Evolutionary conservation across 2,888 invertebrate genomes (phyloP), one percentile per base, ranked within the genome.

Genomic region (Serrognathus titanus): DNA sequence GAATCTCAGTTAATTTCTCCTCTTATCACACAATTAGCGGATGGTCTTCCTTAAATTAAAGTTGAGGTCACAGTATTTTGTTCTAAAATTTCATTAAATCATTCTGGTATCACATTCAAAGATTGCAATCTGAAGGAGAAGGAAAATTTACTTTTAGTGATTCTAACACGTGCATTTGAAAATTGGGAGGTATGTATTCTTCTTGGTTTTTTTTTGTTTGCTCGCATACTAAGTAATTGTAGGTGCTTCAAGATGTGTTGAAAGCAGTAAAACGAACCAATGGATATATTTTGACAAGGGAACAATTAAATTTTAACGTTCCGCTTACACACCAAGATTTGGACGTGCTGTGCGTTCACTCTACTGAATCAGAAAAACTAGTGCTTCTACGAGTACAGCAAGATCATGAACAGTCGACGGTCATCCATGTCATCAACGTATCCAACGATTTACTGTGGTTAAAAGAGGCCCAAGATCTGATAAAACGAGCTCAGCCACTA

Each of bases 1-100:
- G 50, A 52, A 2, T 31, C 48, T 11, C 13, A 43, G 16, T 78
- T 53, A 80, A 84, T 1, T 63, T 87, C 0, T 77, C 81, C 82
- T 2, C 63, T 78, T 9, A 79, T 92, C 5, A 74, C 78, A 7
- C 81, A 85, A 1, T 76, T 84, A 0, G 77, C 91, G 0, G 84
- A 82, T 48, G 87, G 91, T 66, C 72, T 88, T 39, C 90, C 90
- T 0, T 71, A 89, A 10, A 81, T 89, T 3, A 86, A 88, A 64
- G 84, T 88, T 0, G 86, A 89, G 48, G 77, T 87, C 0, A 76
- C 81, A 50, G 73, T 90, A 0, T 70, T 87, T 59, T 77, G 79
- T 16, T 77, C 79, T 16, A 81, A 83, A 48, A 80, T 81, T 1
- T 79, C 81, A 1, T 77, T 81, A 43, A 70, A 84, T 64, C 79